Conservation (phyloP, 1,140 invertebrate species). For the Drosophila varians region DNA sequence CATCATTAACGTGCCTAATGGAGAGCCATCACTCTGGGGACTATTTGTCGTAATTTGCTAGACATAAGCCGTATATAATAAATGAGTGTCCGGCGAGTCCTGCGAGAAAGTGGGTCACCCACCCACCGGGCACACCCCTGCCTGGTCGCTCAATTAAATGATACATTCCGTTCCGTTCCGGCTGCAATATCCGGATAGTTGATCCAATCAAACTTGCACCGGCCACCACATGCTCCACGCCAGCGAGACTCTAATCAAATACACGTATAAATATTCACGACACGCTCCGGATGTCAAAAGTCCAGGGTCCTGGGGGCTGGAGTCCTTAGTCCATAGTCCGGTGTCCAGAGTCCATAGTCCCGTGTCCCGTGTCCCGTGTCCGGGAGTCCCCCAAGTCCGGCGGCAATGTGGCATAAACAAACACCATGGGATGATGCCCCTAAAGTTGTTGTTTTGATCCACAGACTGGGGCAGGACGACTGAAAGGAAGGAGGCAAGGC, state of each 20-base stretch:
- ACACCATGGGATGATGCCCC: constrained; percentile 14
- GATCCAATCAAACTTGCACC: constrained; percentile 54
- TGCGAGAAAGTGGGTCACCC: not conserved
- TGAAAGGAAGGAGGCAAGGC: not conserved
- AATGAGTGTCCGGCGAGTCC: not conserved
- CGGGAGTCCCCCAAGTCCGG: not conserved
- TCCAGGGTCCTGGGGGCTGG: not conserved
- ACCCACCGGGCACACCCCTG: no score
- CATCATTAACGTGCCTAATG: constrained; percentile 1
- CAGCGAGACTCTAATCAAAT: constrained; percentile 57
- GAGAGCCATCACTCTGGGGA: not conserved
- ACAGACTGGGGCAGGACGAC: not conserved
- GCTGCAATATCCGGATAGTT: constrained; percentile 19
- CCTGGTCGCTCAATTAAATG: constrained; percentile 40
- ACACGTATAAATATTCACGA: constrained; percentile 64
- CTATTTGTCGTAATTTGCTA: constrained; percentile 3
- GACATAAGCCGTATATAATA: not conserved
- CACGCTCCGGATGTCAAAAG: constrained; percentile 34
- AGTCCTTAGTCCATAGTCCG: not conserved
- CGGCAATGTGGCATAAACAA: constrained; percentile 25
- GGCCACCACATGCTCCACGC: not conserved
- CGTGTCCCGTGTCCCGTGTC: not conserved
- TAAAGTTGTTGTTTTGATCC: constrained; percentile 11
- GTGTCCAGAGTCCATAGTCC: not conserved
- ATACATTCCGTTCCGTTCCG: constrained; percentile 19